A percentile compares a stretch with the other conserved stretches of the same genome.
Conservation (phyloP, 1,140 invertebrate genomes). For the Trichonephila clavipes region DNA sequence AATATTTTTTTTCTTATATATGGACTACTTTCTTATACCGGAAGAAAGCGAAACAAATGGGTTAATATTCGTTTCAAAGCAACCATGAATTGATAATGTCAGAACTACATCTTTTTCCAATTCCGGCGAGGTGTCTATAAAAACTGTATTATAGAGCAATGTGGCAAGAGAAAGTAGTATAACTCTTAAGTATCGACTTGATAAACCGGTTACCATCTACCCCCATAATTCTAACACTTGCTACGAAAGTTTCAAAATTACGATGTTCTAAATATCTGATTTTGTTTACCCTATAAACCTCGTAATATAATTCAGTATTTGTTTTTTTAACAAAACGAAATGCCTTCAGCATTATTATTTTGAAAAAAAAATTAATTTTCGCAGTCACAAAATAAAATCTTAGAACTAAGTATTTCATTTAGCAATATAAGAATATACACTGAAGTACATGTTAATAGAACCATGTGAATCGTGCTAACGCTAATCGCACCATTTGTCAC, state of each 20-base stretch:
- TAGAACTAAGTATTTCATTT: too few relatives aligned
- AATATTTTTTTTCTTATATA: not conserved
- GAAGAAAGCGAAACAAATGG: not conserved
- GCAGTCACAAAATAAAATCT: too few relatives aligned
- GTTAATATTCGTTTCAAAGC: not conserved
- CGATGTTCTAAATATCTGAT: slow-evolving; percentile 11
- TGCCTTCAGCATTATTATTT: not conserved
- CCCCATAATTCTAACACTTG: not conserved
- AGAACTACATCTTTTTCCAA: not conserved
- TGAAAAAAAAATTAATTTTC: too few relatives aligned
- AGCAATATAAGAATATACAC: too few relatives aligned
- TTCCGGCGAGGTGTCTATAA: not conserved
- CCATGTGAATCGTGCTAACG: too few relatives aligned
- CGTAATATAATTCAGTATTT: slow-evolving; percentile 19
- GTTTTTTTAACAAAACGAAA: not conserved
- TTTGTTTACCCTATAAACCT: slow-evolving; percentile 40
- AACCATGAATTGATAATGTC: not conserved
- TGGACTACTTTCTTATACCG: not conserved
- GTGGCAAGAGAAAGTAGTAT: not conserved
- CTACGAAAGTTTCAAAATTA: slow-evolving; percentile 17
- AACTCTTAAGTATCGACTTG: slow-evolving; percentile 18
- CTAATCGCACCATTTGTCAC: too few relatives aligned
- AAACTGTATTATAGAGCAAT: not conserved
- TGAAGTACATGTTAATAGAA: too few relatives aligned
- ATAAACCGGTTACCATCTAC: slow-evolving; percentile 28